A percentile compares a stretch with the other conserved stretches of the same genome.
Conservation (phyloP, 2,797 vertebrate species). For the Tragopan temminckii region DNA sequence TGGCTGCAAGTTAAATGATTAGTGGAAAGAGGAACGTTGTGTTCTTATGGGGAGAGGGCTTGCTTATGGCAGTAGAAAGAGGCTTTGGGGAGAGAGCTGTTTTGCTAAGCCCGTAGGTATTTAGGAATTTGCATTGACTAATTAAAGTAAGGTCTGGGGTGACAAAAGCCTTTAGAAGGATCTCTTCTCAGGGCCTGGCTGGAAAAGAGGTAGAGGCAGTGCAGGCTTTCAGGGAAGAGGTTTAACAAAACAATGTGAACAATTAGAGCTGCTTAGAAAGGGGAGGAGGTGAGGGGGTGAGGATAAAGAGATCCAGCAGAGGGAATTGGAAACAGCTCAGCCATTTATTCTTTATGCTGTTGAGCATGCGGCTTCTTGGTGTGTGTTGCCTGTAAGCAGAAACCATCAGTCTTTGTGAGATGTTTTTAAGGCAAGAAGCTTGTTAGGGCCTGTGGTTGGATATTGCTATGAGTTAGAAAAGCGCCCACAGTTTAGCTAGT, state of each 20-base stretch:
- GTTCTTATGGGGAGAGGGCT: slow-evolving; percentile 18
- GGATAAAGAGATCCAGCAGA: slow-evolving; percentile 12
- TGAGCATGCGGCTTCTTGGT: slow-evolving; percentile 11
- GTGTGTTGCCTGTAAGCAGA: slow-evolving; percentile 39
- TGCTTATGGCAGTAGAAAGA: slow-evolving; percentile 55
- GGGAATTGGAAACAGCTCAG: slow-evolving; percentile 15
- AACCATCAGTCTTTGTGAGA: background rate
- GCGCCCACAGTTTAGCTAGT: background rate
- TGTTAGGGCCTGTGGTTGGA: background rate
- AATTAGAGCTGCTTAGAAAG: slow-evolving; percentile 61
- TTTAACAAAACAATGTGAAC: slow-evolving; percentile 64
- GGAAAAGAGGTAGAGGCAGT: slow-evolving; percentile 33
- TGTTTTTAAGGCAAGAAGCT: background rate
- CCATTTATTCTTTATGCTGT: slow-evolving; percentile 2
- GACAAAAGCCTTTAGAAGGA: slow-evolving; percentile 67
- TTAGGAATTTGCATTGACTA: slow-evolving; percentile 74
- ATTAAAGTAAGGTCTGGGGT: slow-evolving; percentile 59
- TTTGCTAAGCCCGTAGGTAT: slow-evolving; percentile 72
- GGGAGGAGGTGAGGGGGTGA: slow-evolving; percentile 49
- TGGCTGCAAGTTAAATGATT: slow-evolving; percentile 42
- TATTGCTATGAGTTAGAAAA: background rate
- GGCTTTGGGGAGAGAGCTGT: slow-evolving; percentile 53
- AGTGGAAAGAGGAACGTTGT: slow-evolving; percentile 35
- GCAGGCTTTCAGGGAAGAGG: slow-evolving; percentile 45
- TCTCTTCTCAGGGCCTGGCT: background rate